Percentiles rank a stretch among this genome's conserved stretches.
Conservation (phyloP, 2,888 invertebrate genomes). For the Meliscaeva auricollis region DNA sequence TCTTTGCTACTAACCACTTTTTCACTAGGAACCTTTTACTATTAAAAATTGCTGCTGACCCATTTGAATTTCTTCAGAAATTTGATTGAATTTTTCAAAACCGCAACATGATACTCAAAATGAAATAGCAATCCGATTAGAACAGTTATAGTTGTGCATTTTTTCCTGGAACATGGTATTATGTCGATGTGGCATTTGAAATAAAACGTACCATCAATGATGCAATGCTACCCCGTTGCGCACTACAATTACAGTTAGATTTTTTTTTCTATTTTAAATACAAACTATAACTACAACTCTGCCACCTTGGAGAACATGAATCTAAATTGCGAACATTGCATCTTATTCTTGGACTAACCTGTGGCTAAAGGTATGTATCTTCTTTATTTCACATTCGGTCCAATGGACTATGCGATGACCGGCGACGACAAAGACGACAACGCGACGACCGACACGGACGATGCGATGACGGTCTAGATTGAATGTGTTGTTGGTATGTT, state of each 20-base stretch:
- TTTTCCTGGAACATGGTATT: background rate
- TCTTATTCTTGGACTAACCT: conserved; percentile 42
- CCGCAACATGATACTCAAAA: conserved; percentile 36
- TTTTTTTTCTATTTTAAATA: conserved; percentile 1
- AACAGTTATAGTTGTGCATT: conserved; percentile 25
- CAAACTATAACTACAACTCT: conserved; percentile 13
- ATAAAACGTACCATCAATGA: conserved; percentile 42
- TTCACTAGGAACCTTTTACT: conserved; percentile 13
- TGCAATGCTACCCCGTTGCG: conserved; percentile 21
- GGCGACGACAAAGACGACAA: background rate
- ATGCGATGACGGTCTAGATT: no score
- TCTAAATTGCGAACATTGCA: conserved; percentile 54
- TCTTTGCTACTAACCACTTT: no score
- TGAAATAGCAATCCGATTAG: conserved; percentile 25
- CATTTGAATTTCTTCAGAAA: background rate
- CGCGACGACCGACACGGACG: no score
- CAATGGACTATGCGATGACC: background rate
- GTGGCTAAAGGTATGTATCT: conserved; percentile 17
- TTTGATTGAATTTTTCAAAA: conserved; percentile 32
- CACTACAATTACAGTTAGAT: conserved; percentile 59
- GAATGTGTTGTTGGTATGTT: background rate
- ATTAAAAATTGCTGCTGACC: background rate
- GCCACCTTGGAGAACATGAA: conserved; percentile 60
- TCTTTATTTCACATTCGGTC: conserved; percentile 6
- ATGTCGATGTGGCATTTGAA: conserved; percentile 33